Conservation (phyloP, 2,113 vertebrate genomes). For the Tragulus kanchil region DNA sequence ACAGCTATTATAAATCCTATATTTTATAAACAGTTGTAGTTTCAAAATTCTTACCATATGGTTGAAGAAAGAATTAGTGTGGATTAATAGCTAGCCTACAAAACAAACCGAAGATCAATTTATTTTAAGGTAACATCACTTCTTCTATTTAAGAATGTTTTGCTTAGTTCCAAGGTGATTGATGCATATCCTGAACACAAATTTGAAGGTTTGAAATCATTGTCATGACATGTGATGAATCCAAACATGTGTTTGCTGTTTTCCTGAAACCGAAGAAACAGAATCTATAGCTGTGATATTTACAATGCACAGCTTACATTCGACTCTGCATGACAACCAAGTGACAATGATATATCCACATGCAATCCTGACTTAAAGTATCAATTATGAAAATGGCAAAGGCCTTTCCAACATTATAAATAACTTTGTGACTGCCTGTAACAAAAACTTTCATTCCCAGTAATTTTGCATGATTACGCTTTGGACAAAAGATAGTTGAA, state of each 20-base stretch:
- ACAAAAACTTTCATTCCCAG: conserved; percentile 68
- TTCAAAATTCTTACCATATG: background rate
- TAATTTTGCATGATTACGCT: conserved; percentile 80
- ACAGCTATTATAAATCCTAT: background rate
- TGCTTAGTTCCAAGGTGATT: background rate
- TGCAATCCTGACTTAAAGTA: conserved; percentile 60
- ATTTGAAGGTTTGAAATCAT: background rate
- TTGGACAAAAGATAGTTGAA: conserved; percentile 81
- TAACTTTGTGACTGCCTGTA: conserved; percentile 62
- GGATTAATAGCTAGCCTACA: conserved; percentile 1
- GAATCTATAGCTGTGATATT: background rate
- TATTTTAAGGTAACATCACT: background rate
- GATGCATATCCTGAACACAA: background rate
- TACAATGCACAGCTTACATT: conserved; percentile 53
- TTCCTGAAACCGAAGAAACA: background rate
- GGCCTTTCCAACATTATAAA: conserved; percentile 76
- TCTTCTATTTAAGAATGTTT: background rate
- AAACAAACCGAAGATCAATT: background rate
- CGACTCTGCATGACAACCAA: conserved; percentile 64
- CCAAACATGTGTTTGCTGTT: background rate
- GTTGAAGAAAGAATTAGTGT: background rate
- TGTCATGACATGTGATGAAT: background rate
- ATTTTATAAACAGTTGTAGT: conserved; percentile 28
- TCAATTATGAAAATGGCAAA: conserved; percentile 78
- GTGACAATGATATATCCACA: conserved; percentile 80